Base-by-base conservation (phyloP, 2,888 invertebrate species). In the Lacanobia wlatinum region DNA sequence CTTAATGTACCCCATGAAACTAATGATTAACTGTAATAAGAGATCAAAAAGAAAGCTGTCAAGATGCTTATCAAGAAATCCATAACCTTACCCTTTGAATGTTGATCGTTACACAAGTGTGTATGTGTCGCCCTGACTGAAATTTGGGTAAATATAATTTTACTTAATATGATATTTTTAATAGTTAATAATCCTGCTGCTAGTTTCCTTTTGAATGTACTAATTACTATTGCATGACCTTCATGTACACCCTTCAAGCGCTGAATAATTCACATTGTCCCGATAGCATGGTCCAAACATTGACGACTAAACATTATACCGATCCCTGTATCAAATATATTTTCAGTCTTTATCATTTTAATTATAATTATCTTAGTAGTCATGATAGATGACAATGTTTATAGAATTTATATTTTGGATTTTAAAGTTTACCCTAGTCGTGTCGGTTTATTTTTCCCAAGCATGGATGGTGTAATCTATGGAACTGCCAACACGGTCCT, bases 81-180 rank as follows among this genome's bases (percentile, higher is more conserved):
- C 87, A 90, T 90, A 88, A 89, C 89, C 89, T 73, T 58, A 73
- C 91, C 89, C 88, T 90, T 91, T 92, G 89, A 93, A 92, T 93
- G 91, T 93, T 92, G 90, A 92, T 91, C 92, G 88, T 90, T 91
- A 92, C 90, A 90, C 92, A 92, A 93, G 92, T 93, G 94, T 94
- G 94, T 94, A 91, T 96, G 94, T 95, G 94, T 94, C 94, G 92
- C 95, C 95, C 95, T 95, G 94, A 95, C 92, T 89, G 93, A 93
- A 90, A 91, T 93, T 92, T 94, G 94, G 96, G 96, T 96, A 96
- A 96, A 94, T 96, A 96, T 96, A 90, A 92, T 94, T 88, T 95
- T 94, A 92, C 90, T 93, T 94, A 92, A 94, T 95, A 93, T 83
- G 70, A 90, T 87, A 88, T 89, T 89, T 92, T 92, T 88, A 87